Percentiles rank a stretch among this genome's conserved stretches.
These are phyloP conservation scores for Tolmerus cingulatus DNA, from an alignment of 2,888 invertebrate genomes.

Conservation along the genomic window DNA sequence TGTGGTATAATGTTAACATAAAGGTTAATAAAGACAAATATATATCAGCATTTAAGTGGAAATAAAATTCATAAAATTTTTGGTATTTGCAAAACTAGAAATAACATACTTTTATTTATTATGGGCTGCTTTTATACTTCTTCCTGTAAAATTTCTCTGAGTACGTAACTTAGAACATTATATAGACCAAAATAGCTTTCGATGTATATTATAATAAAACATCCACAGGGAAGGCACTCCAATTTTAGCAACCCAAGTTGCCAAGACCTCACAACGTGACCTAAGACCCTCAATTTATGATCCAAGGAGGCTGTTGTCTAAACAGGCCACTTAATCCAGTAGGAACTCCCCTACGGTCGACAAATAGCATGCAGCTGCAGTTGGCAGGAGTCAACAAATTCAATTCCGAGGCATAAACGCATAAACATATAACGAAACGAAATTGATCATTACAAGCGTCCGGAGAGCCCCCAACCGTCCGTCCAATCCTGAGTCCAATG, in stretches of 20 bases:
- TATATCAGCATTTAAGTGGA: too few relatives aligned
- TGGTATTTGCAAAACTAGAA: too few relatives aligned
- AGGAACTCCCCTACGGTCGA: background rate
- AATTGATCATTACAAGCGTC: background rate
- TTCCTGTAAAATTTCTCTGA: too few relatives aligned
- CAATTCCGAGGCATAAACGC: background rate
- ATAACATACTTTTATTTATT: too few relatives aligned
- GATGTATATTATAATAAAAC: too few relatives aligned
- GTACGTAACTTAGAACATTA: background rate
- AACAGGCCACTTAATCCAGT: background rate
- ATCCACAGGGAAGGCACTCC: background rate
- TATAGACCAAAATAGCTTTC: too few relatives aligned
- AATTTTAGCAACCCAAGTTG: background rate
- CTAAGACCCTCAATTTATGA: background rate
- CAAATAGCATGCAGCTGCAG: background rate
- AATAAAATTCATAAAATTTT: too few relatives aligned
- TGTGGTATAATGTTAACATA: too few relatives aligned
- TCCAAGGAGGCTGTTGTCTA: background rate
- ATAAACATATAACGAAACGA: background rate
- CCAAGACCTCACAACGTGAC: background rate
- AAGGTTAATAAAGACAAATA: too few relatives aligned
- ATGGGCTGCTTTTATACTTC: too few relatives aligned
- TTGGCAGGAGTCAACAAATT: background rate
- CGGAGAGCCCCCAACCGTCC: background rate
- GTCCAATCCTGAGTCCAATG: background rate